Evolutionary conservation across 2,888 invertebrate species (phyloP).

Genomic region (Girardia tigrina): DNA sequence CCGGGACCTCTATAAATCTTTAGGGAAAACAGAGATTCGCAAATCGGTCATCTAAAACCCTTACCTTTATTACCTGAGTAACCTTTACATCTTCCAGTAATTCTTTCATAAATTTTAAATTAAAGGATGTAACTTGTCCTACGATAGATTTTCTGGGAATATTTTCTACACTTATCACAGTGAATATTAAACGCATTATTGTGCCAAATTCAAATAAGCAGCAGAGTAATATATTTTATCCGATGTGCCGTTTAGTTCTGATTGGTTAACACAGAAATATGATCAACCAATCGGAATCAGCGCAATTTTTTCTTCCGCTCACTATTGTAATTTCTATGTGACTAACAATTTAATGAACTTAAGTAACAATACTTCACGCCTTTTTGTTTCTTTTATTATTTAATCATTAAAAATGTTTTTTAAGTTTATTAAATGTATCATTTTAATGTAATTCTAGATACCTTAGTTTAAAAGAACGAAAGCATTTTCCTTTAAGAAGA

Average conservation of each 20-base stretch:
- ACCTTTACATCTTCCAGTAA: background rate
- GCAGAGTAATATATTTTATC: background rate
- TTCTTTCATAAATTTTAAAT: background rate
- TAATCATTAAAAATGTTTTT: no score
- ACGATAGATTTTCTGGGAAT: background rate
- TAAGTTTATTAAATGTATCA: no score
- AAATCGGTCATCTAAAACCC: background rate
- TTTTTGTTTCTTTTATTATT: no score
- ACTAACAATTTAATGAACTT: no score
- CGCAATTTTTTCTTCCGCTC: no score
- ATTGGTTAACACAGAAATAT: background rate
- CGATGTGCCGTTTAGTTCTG: background rate
- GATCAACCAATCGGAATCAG: no score
- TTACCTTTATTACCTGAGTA: background rate
- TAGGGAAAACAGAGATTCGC: background rate
- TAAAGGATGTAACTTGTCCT: background rate
- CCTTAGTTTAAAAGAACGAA: no score
- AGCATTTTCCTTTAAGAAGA: no score
- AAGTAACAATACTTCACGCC: no score
- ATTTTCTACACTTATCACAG: background rate
- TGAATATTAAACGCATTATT: background rate
- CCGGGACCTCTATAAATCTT: slow-evolving; percentile 1
- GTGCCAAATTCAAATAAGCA: background rate
- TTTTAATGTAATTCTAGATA: no score
- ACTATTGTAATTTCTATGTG: no score